These are phyloP conservation scores for Dicycla oo DNA, from an alignment of 2,888 invertebrate species.

Conservation along the genomic window DNA sequence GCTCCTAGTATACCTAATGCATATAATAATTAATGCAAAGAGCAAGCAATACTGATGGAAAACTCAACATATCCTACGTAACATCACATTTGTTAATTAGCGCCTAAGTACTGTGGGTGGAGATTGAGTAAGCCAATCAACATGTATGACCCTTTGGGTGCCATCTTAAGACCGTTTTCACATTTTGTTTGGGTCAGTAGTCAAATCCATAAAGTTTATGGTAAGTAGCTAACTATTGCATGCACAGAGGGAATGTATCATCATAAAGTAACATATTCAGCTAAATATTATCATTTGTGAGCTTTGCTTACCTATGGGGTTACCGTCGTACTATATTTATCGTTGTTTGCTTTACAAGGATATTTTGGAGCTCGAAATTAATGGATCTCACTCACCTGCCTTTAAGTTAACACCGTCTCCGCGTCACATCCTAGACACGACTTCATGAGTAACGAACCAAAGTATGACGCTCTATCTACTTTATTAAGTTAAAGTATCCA, in stretches of 20 bases:
- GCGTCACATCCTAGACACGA: slow-evolving; percentile 25
- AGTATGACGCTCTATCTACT: slow-evolving; percentile 31
- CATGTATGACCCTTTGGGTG: slow-evolving; percentile 18
- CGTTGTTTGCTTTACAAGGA: neutral
- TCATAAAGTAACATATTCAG: no score
- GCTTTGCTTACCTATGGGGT: neutral
- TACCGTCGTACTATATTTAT: neutral
- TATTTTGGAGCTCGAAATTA: slow-evolving; percentile 13
- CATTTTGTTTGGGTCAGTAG: slow-evolving; percentile 23
- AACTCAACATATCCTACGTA: slow-evolving; percentile 17
- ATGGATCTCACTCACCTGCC: neutral
- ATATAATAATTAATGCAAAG: no score
- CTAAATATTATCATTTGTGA: no score
- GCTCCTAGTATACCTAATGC: no score
- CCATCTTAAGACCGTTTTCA: slow-evolving; percentile 21
- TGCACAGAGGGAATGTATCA: no score
- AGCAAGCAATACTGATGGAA: slow-evolving; percentile 17
- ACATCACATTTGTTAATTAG: slow-evolving; percentile 49
- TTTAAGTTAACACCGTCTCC: slow-evolving; percentile 6
- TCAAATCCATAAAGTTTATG: slow-evolving; percentile 14
- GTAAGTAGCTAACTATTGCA: no score
- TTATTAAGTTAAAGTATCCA: slow-evolving; percentile 56
- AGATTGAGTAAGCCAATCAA: slow-evolving; percentile 44
- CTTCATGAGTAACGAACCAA: slow-evolving; percentile 34
- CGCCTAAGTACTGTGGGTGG: slow-evolving; percentile 48